Evolutionary conservation across 2,113 vertebrate genomes (phyloP), one percentile per base, ranked within the genome.

Genomic region (Parotia lawesii): DNA sequence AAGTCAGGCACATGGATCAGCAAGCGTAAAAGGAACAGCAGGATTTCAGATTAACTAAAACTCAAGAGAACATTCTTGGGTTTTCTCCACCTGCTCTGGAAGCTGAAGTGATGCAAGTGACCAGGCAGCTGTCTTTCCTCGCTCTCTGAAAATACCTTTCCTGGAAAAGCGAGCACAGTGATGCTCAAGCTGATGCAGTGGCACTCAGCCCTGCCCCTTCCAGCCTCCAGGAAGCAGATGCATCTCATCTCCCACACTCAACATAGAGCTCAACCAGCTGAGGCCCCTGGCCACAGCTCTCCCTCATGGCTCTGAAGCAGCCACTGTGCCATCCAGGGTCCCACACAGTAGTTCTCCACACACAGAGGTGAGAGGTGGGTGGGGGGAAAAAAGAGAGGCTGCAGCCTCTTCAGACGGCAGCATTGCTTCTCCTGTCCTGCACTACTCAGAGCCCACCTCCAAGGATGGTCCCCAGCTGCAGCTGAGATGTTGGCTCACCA

Each of bases 1-100:
- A 64, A 54, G 47, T 27, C 75, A 94, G 79, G 21, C 72, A 74
- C 28, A n/a, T 15, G n/a, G 48, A 90, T 45, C 23, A 2, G 65
- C 48, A 24, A 48, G 82, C 72, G 66, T 45, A 67, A 74, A 90
- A 71, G 17, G 51, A 95, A 53, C 51, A 56, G 47, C 5, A 2
- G 51, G 48, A 77, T 57, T 86, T 94, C 60, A 93, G 72, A 91
- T 84, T 56, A 94, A 85, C 64, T 66, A 79, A 94, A 96, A 58
- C 60, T 93, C 5, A 2, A 50, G 51, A 91, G 78, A 47, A 57
- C 20, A 7, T 81, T 61, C 75, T 94, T 89, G 51, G 17, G 44
- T 90, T 45, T 48, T 78, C 44, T 90, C 48, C 85, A 94, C 51
- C 51, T 77, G 56, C 71, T 83, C 62, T 93, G 62, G 70, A 94